A percentile compares a stretch with the other conserved stretches of the same genome.
phyloP scores from a whole-genome alignment of 2,888 invertebrate species.

The Boloria selene region DNA sequence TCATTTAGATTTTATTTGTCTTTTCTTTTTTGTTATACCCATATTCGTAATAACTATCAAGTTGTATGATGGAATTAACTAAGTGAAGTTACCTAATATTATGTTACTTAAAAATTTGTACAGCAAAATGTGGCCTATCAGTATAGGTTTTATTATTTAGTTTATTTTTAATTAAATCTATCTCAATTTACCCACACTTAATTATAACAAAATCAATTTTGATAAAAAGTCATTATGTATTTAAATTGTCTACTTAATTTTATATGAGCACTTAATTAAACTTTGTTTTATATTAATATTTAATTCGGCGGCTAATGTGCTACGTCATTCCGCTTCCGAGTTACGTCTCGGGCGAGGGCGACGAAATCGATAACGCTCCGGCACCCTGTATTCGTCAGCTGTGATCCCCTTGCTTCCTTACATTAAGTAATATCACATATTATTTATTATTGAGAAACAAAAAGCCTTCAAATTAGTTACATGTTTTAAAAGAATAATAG shows the following conservation, averaged over 20 bases:
- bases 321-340: constrained; percentile 21
- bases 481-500: no score
- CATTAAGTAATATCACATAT: not conserved
- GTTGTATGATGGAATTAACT: no score
- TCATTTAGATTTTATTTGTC: no score
- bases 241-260: not conserved
- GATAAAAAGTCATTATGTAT: constrained; percentile 3
- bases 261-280: constrained; percentile 1
- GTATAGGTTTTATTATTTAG: no score
- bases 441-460: not conserved
- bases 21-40: no score
- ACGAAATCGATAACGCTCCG: constrained; percentile 32
- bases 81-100: no score
- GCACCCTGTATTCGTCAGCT: constrained; percentile 29
- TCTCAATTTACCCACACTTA: not conserved
- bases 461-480: no score
- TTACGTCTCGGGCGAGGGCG: constrained; percentile 27
- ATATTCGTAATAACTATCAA: no score
- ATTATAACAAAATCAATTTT: constrained; percentile 9
- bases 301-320: constrained; percentile 28
- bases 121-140: no score
- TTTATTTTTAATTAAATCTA: no score
- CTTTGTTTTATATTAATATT: constrained; percentile 22
- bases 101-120: no score
- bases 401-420: constrained; percentile 29